phyloP scores from a whole-genome alignment of 2,888 invertebrate species.

The Temnothorax rugatulus region DNA sequence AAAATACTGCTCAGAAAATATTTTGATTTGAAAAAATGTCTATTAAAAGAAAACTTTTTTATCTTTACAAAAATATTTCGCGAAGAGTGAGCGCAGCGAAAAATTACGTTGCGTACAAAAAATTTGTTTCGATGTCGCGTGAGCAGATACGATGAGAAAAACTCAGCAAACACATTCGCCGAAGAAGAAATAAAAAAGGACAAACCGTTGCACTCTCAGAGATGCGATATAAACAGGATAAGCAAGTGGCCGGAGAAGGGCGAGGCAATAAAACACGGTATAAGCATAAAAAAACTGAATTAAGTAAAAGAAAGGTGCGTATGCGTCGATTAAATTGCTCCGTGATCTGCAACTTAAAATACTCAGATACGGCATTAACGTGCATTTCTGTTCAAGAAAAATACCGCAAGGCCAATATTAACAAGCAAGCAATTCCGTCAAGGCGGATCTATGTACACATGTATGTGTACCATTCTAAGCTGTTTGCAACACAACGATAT shows the following conservation, averaged over 20 bases:
- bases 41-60: not conserved
- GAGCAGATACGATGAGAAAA: constrained; percentile 1
- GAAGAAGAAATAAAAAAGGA: constrained; percentile 22
- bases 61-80: not conserved
- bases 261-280: constrained; percentile 2
- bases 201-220: constrained; percentile 2
- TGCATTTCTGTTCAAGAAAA: not conserved
- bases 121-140: not conserved
- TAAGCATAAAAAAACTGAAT: constrained; percentile 18
- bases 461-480: not conserved
- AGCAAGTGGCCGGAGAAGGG: constrained; percentile 31
- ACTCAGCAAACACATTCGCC: not conserved
- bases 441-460: not conserved
- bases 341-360: constrained; percentile 21
- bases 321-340: not conserved
- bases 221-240: constrained; percentile 42
- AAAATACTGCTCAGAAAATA: not conserved
- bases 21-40: not conserved
- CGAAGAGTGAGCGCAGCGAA: not conserved
- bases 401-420: not conserved
- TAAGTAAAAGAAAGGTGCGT: constrained; percentile 14
- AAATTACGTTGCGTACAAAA: not conserved
- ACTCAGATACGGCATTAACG: not conserved
- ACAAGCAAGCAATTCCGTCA: not conserved
- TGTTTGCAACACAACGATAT: not conserved